A percentile compares a stretch with the other conserved stretches of the same genome.
Evolutionary conservation across 2,797 vertebrate species (phyloP).

Genomic region (Tadarida brasiliensis): DNA sequence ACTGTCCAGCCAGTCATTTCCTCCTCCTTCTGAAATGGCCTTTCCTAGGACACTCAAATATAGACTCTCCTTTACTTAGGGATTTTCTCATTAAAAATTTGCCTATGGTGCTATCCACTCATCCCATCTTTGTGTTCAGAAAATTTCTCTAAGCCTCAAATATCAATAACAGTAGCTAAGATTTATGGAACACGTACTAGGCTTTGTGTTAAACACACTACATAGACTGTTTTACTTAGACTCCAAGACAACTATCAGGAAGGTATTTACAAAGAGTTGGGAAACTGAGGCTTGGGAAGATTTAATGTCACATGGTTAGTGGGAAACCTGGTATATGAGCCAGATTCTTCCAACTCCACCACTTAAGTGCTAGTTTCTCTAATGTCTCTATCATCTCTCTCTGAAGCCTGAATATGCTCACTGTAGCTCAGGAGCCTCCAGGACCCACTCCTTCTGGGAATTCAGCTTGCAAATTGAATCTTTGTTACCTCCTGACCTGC

Average conservation of each 20-base stretch:
- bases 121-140: not conserved
- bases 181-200: not conserved
- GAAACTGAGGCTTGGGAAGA: slow-evolving; percentile 52
- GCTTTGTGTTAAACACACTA: not conserved
- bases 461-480: not conserved
- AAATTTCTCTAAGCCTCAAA: not conserved
- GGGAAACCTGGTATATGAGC: not conserved
- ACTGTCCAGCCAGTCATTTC: not conserved
- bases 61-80: not conserved
- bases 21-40: not conserved
- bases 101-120: not conserved
- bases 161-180: not conserved
- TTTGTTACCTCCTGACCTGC: not conserved
- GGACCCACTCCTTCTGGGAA: slow-evolving; percentile 9
- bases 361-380: not conserved
- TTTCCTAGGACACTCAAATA: not conserved
- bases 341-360: not conserved
- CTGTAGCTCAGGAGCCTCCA: not conserved
- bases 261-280: not conserved
- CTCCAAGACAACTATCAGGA: not conserved
- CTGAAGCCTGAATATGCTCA: not conserved
- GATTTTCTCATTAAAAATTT: not conserved
- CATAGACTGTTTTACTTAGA: not conserved
- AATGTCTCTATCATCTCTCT: not conserved
- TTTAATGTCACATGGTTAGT: not conserved